Evolutionary conservation across 2,888 invertebrate genomes (phyloP).

Genomic region (Caenorhabditis zanzibari): DNA sequence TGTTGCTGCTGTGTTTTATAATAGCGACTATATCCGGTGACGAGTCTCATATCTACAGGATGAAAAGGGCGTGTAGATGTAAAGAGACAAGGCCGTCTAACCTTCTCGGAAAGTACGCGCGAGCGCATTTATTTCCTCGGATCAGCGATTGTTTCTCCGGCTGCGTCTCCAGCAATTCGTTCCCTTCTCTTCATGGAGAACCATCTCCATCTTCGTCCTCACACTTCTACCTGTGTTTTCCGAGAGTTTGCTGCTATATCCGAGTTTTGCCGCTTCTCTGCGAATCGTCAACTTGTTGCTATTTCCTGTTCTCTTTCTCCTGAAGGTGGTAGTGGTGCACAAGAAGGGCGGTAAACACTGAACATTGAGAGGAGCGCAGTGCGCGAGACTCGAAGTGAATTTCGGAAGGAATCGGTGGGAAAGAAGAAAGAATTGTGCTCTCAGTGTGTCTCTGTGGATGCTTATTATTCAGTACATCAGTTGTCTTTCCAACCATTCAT

Average conservation of each 20-base stretch:
- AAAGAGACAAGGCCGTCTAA: constrained; percentile 54
- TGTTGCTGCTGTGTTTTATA: constrained; percentile 39
- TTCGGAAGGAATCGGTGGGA: constrained; percentile 45
- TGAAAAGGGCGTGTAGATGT: constrained; percentile 53
- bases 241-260: no score
- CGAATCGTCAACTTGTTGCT: constrained; percentile 62
- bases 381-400: constrained; percentile 57
- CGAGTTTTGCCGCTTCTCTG: constrained; percentile 46
- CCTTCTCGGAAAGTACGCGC: constrained; percentile 47
- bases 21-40: constrained; percentile 52
- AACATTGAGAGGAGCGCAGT: constrained; percentile 56
- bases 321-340: constrained; percentile 55
- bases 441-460: constrained; percentile 47
- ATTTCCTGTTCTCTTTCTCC: constrained; percentile 38
- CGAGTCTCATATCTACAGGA: constrained; percentile 27
- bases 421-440: constrained; percentile 20
- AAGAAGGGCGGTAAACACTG: constrained; percentile 65
- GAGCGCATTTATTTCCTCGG: constrained; percentile 28
- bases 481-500: constrained; percentile 20
- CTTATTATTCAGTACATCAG: constrained; percentile 45
- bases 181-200: background rate
- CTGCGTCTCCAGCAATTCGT: constrained; percentile 41
- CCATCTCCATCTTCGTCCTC: background rate
- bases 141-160: constrained; percentile 40
- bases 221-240: constrained; percentile 30